Evolutionary conservation across 2,888 invertebrate genomes (phyloP).

Genomic region (Halictus ligatus): DNA sequence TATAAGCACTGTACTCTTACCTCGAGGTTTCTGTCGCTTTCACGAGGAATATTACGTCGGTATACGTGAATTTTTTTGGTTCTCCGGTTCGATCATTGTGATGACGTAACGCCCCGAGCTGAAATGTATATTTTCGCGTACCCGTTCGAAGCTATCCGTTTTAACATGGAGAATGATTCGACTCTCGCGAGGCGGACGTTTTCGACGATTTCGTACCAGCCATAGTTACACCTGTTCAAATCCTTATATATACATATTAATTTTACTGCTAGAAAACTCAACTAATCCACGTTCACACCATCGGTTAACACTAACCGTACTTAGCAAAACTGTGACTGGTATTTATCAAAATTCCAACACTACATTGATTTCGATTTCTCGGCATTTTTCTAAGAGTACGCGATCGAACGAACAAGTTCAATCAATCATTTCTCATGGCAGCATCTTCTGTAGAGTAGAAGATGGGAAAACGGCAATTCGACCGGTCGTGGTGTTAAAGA

Average conservation of each 20-base stretch:
- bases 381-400: no score
- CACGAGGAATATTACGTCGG: constrained; percentile 5
- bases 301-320: no score
- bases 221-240: background rate
- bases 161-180: background rate
- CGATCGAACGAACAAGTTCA: no score
- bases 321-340: no score
- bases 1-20: background rate
- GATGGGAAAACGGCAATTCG: background rate
- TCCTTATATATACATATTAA: no score
- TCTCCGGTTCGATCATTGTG: background rate
- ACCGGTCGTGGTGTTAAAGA: background rate
- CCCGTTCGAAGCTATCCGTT: background rate
- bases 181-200: background rate
- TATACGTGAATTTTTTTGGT: background rate
- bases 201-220: background rate
- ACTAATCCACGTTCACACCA: no score
- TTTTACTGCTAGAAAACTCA: no score
- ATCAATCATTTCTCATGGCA: no score
- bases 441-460: no score
- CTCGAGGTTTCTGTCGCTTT: background rate
- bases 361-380: no score
- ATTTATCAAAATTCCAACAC: no score
- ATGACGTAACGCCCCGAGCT: background rate
- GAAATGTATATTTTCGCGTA: background rate